Base-by-base conservation (phyloP, 2,113 vertebrate genomes). In the Porphyrio hochstetteri region DNA sequence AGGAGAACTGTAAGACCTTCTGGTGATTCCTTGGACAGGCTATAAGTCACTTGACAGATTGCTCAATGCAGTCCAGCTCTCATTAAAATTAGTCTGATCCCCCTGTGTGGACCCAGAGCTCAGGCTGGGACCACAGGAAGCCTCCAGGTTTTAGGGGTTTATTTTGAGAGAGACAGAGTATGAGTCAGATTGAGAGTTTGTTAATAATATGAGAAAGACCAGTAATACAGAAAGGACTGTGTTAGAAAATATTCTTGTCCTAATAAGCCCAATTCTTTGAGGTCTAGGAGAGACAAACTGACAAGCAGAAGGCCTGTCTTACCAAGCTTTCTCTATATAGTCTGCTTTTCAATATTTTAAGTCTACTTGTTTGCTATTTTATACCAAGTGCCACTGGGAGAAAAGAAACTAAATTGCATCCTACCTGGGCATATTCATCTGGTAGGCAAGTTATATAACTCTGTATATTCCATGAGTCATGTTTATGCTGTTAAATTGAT, bases 1-100 rank as follows among this genome's bases (percentile, higher is more conserved):
- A 91, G 93, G 83, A 95, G 84, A 95, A 79, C 57, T 3, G 0
- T 64, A 48, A 60, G 89, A 91, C 48, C 83, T 95, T 96, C 88
- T 91, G 89, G 74, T 95, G 89, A 53, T 95, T 92, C 89, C 61
- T 95, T 95, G 91, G 94, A 78, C 44, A 60, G 89, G 69, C 84
- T 84, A 11, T 65, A 52, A 93, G 77, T 82, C 89, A 76, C 53
- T 87, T 64, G 84, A 78, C 93, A 96, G 95, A 76, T 84, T 91
- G 89, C 38, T 91, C 11, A 2, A 35, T 75, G 86, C 65, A 57
- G 72, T 86, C 89, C 91, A 95, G 77, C 48, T 92, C 86, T 95
- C 83, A 87, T 92, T 86, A 92, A 94, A 97, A 93, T 89, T 29
- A 78, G 57, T 68, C 86, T 79, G 65, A 46, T 46, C 64, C 77